Base-by-base conservation (phyloP, 2,888 invertebrate species). In the Troides aeacus region DNA sequence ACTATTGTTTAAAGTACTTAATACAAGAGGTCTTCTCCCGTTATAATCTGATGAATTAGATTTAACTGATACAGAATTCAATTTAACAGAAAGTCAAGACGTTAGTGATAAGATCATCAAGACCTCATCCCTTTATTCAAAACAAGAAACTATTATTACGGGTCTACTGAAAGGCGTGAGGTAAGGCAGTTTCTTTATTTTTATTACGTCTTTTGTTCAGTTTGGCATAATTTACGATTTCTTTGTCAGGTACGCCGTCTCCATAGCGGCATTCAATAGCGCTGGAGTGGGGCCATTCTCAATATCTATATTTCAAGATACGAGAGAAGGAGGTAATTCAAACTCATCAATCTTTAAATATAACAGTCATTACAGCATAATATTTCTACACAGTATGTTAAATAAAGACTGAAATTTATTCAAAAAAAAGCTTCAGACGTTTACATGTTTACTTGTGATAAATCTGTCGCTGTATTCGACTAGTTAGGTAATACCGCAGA, bases 201-300 rank as follows among this genome's bases (percentile, higher is more conserved):
- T 67, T 58, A 8, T 46, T 59, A 21, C 18, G 24, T 39, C 18
- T 53, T 60, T 61, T 23, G 50, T 61, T 42, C 56, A 68, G 56
- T 59, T 17, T 66, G 39, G 21, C 23, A 46, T 62, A 24, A 64
- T 64, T 60, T 64, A 36, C 46, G n/a, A 24, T 65, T 59, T 62
- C 62, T 65, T 65, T 18, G 66, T 95, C 17, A 95, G 96, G 78
- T 98, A 98, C 86, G 95, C 96, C 71, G 95, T 98, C 23, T 95
- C 96, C 23, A 95, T 98, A 62, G 95, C 96, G 69, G 97, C 97
- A 0, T 96, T 96, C 84, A 98, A 98, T 84, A 94, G 95, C 71
- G 96, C 97, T 18, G 97, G 97, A 0, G 94, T 95, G 59, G 97
- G 98, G 12, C 97, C 97, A 0, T 94, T 95, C 75, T 97, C 97